Percentiles rank a stretch among this genome's conserved stretches.
Evolutionary conservation across 2,113 vertebrate genomes (phyloP).

Genomic region (Prietella phreatophila): DNA sequence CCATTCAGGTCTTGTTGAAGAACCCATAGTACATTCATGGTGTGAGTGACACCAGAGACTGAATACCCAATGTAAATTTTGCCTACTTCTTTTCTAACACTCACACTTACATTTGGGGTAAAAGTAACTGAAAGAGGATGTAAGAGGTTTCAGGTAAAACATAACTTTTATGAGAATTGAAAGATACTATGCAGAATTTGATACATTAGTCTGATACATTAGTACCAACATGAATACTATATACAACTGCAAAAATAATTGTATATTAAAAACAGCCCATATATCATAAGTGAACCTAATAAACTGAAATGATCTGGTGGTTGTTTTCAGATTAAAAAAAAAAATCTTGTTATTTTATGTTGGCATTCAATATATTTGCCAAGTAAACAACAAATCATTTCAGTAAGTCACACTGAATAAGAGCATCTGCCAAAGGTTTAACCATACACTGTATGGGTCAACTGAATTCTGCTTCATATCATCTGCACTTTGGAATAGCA

Average conservation of each 20-base stretch:
- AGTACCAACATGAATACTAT: not conserved
- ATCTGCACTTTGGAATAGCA: not conserved
- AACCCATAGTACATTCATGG: slow-evolving; percentile 69
- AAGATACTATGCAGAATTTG: not conserved
- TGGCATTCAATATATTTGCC: not conserved
- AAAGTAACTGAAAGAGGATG: slow-evolving; percentile 51
- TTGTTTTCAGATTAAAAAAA: not conserved
- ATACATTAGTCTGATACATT: no score
- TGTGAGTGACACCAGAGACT: slow-evolving; percentile 61
- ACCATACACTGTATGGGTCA: not conserved
- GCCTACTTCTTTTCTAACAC: slow-evolving; percentile 51
- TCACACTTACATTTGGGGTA: slow-evolving; percentile 60
- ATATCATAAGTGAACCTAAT: not conserved
- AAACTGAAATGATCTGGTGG: not conserved
- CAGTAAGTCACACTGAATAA: not conserved
- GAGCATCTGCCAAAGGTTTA: not conserved
- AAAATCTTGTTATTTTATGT: not conserved
- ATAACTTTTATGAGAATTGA: not conserved
- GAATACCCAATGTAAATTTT: slow-evolving; percentile 63
- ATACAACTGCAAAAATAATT: not conserved
- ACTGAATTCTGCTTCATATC: not conserved
- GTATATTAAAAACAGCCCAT: not conserved
- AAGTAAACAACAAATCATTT: not conserved
- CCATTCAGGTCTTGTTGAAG: slow-evolving; percentile 61
- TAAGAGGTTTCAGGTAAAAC: slow-evolving; percentile 25